Evolutionary conservation across 2,113 vertebrate species (phyloP), one percentile per base, ranked within the genome.

Genomic region (Motacilla tschutschensis): DNA sequence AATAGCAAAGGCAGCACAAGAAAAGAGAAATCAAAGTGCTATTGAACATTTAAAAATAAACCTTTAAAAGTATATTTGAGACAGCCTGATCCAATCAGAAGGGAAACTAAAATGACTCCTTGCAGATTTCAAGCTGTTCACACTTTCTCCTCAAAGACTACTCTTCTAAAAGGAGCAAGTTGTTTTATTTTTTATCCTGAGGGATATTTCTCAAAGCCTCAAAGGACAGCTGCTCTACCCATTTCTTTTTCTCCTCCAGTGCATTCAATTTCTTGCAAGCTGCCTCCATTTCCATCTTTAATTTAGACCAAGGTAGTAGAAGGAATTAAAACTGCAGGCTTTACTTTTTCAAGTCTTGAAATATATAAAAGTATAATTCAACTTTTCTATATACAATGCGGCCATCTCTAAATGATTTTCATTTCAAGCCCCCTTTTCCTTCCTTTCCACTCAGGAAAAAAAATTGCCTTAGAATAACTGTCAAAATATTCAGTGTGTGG

Each of bases 201-300:
- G 65, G 69, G 44, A 71, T 62, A 83, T 53, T 72, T 69, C 59
- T 83, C 65, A 83, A 87, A 78, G 59, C 54, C 81, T 78, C 77
- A 83, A 76, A 84, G 55, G 38, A 89, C 26, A 36, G 63, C 51
- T 93, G 69, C 38, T 92, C 35, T 47, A 87, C 64, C 35, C 83
- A 51, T 82, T 53, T 36, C 66, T 85, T 48, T 91, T 90, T 89
- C 89, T 87, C 77, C 83, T 91, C n/a, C 54, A 88, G 22, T 62
- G 58, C 70, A 85, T 90, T 87, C 53, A 62, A 87, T 88, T 93
- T 93, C 75, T 81, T 92, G 83, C 75, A 92, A 88, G 73, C 44
- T 82, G 87, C n/a, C 59, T 82, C 62, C 26, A 51, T 64, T 44
- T 84, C 58, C 36, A 78, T 82, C 75, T 91, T 88, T 78, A 92